Percentiles rank a stretch among this genome's conserved stretches.
phyloP scores from a whole-genome alignment of 2,797 vertebrate genomes.

The Microctenopoma steveboyesi region DNA sequence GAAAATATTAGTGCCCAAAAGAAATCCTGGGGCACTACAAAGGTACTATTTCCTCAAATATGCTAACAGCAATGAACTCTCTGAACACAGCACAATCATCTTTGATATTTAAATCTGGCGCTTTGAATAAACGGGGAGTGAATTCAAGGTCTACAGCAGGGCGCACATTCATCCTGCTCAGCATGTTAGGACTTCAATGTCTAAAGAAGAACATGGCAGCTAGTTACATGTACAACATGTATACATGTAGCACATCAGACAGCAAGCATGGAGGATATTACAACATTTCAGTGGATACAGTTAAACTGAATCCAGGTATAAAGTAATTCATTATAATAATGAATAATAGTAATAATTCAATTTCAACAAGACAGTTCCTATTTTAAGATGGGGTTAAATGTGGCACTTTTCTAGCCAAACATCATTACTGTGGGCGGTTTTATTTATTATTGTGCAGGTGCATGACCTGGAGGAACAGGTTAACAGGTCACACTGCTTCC shows the following conservation, averaged over 20 bases:
- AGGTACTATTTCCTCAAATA: slow-evolving; percentile 61
- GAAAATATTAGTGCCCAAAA: slow-evolving; percentile 59
- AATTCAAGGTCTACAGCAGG: slow-evolving; percentile 57
- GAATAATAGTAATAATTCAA: not conserved
- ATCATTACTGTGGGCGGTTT: slow-evolving; percentile 26
- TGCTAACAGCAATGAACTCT: slow-evolving; percentile 66
- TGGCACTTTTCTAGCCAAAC: slow-evolving; percentile 37
- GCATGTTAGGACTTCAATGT: slow-evolving; percentile 65
- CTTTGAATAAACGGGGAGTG: slow-evolving; percentile 63
- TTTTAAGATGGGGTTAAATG: slow-evolving; percentile 18
- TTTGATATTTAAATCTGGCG: slow-evolving; percentile 82
- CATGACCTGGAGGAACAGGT: slow-evolving; percentile 6
- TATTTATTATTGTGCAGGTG: slow-evolving; percentile 24
- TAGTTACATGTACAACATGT: slow-evolving; percentile 15
- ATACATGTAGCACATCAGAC: slow-evolving; percentile 15
- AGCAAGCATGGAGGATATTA: not conserved
- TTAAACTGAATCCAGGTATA: not conserved
- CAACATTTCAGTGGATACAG: too few relatives aligned
- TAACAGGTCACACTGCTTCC: slow-evolving; percentile 46
- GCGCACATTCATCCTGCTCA: slow-evolving; percentile 51
- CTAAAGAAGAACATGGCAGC: slow-evolving; percentile 23
- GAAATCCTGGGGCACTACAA: slow-evolving; percentile 69
- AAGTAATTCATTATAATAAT: not conserved
- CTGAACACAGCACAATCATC: slow-evolving; percentile 60
- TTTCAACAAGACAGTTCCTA: not conserved